Conservation (phyloP, 2,888 invertebrate species). For the Oscheius sp. region DNA sequence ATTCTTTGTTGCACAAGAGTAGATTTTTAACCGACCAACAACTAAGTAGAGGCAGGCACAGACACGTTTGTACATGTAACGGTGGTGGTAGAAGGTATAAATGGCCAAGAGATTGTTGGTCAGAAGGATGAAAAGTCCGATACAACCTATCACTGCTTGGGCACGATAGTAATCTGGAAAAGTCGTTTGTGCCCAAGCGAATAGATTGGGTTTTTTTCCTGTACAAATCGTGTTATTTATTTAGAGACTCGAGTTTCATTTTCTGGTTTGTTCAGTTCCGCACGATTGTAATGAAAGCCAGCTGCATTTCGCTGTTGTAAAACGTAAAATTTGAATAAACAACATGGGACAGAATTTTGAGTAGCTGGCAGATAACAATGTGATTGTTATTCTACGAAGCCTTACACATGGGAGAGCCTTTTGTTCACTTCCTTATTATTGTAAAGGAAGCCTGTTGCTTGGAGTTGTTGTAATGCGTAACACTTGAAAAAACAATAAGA, state of each 20-base stretch:
- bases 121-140: conserved; percentile 63
- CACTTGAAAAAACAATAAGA: no score
- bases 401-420: neutral
- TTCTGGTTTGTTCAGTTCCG: no score
- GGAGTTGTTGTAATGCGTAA: no score
- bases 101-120: conserved; percentile 67
- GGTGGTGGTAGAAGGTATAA: conserved; percentile 70
- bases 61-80: conserved; percentile 71
- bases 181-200: no score
- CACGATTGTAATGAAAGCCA: no score
- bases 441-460: no score
- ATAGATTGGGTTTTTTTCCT: no score
- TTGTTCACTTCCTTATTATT: no score
- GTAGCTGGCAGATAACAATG: neutral
- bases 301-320: neutral
- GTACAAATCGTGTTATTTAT: neutral
- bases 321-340: conserved; percentile 2
- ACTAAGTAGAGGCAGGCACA: conserved; percentile 65
- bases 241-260: no score
- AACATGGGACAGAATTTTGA: neutral
- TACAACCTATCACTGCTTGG: conserved; percentile 68
- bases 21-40: conserved; percentile 56
- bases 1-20: neutral
- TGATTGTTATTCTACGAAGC: conserved; percentile 15
- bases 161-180: conserved; percentile 70